A percentile compares a stretch with the other conserved stretches of the same genome.
These are phyloP conservation scores for Oenanthe oenanthe DNA, from an alignment of 2,113 vertebrate species.

Conservation along the genomic window DNA sequence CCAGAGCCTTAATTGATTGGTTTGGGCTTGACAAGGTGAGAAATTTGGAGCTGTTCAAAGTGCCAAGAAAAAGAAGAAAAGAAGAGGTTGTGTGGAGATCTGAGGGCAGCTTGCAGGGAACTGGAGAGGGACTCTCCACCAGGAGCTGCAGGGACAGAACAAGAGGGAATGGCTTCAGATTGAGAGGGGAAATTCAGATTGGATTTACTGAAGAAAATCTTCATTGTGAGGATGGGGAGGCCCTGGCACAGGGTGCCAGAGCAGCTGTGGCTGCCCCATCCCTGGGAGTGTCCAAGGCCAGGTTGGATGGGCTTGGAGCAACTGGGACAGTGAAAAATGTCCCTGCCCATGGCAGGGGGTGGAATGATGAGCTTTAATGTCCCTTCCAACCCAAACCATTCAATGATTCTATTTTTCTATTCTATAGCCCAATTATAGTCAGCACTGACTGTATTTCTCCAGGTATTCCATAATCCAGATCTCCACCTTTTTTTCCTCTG, in stretches of 20 bases:
- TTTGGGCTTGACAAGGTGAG: background rate
- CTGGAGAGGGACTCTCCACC: background rate
- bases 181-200: background rate
- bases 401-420: background rate
- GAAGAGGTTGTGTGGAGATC: background rate
- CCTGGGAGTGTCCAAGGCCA: background rate
- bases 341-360: background rate
- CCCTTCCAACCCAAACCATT: background rate
- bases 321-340: accelerated
- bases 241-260: background rate
- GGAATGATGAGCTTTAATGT: background rate
- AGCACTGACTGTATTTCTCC: background rate
- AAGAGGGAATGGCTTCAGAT: background rate
- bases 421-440: background rate
- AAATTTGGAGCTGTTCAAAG: background rate
- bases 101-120: background rate
- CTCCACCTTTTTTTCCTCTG: background rate
- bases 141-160: background rate
- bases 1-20: background rate
- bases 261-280: background rate
- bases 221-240: background rate
- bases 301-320: accelerated
- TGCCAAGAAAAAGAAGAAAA: background rate
- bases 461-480: background rate
- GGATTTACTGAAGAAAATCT: background rate